Evolutionary conservation across 23 tunicate species (phyloP).

Genomic region (Oikopleura albicans): DNA sequence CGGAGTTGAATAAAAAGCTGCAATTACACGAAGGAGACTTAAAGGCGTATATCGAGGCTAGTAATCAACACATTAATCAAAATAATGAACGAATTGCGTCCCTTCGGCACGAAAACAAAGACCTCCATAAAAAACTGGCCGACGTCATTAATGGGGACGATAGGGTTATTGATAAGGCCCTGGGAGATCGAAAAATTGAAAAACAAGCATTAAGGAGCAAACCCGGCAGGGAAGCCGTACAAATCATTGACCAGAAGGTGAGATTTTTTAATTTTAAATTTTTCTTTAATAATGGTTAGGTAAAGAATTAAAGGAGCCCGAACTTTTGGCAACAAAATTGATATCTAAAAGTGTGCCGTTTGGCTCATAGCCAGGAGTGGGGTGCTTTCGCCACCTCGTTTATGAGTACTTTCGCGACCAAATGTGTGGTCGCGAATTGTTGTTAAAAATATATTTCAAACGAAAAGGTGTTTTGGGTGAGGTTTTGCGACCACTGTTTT

Average conservation of each 20-base stretch:
- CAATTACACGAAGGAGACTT: slow-evolving; percentile 7
- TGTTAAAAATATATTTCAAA: no score
- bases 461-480: no score
- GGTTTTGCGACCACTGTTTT: no score
- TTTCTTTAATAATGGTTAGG: no score
- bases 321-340: no score
- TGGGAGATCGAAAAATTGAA: slow-evolving; percentile 1
- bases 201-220: not conserved
- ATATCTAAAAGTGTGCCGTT: no score
- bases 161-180: not conserved
- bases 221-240: not conserved
- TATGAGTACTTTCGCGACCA: no score
- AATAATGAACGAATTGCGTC: not conserved
- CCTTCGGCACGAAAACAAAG: not conserved
- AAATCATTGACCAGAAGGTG: not conserved
- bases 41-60: not conserved
- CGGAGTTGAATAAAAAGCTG: not conserved
- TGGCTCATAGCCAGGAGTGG: no score
- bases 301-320: no score
- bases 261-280: no score
- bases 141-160: not conserved
- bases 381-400: no score
- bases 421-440: no score
- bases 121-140: slow-evolving; percentile 1
- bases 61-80: not conserved